Evolutionary conservation across 2,113 vertebrate genomes (phyloP), one percentile per base, ranked within the genome.

Genomic region (Oreochromis aureus): DNA sequence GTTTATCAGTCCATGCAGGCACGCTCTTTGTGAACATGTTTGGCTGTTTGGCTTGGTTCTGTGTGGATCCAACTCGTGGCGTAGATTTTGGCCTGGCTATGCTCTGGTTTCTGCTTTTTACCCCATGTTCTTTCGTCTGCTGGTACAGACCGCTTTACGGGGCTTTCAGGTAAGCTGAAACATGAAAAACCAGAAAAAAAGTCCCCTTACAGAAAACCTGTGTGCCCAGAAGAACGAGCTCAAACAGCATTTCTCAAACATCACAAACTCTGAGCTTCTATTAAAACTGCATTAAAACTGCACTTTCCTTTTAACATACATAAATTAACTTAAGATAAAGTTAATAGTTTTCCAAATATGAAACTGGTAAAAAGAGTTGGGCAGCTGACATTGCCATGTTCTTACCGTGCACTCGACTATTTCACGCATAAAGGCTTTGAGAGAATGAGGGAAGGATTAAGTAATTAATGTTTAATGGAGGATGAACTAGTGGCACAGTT

Each of bases 91-190:
- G 98, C 92, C 93, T 99, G 95, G 97, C 98, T 87, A 98, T 99
- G 94, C 96, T 99, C 53, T 99, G 99, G 99, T 99, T 99, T 91
- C 96, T 99, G 95, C 97, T 99, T 88, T 99, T 99, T 88, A 99
- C 98, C 16, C 99, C 99, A 36, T 99, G 98, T 93, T 99, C 99
- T 54, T 99, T 99, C 87, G 97, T 99, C 96, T 99, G 99, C 97
- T 99, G 99, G 99, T 99, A 99, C 97, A 99, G 99, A 98, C 98
- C 99, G 63, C 97, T 99, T 80, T 99, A 99, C 36, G 98, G 98
- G 95, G 99, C 99, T 48, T 99, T 99, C 97, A 99, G 99, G 99
- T 99, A 97, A 86, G 54, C 10, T 41, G 27, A 41, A 9, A 78
- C 6, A 58, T 53, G 13, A 5, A 63, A 71, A 48, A 5, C 11